These are phyloP conservation scores for Malurus elegans DNA, from an alignment of 2,113 vertebrate genomes.

Conservation along the genomic window DNA sequence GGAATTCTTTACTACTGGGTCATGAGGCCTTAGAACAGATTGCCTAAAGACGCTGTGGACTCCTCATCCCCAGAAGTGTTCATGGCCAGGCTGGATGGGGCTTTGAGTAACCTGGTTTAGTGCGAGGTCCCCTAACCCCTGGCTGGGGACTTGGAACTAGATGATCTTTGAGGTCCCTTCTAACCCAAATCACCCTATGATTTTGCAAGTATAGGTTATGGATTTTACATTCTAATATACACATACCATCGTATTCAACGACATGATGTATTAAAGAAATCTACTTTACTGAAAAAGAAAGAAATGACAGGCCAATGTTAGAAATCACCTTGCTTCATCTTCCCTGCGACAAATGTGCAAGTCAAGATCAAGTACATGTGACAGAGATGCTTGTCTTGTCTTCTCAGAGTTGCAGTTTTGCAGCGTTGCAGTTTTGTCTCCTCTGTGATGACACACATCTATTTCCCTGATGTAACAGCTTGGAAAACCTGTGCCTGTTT, in stretches of 20 bases:
- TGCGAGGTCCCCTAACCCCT: background rate
- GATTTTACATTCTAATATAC: background rate
- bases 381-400: background rate
- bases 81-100: background rate
- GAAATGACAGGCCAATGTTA: background rate
- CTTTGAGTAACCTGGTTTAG: background rate
- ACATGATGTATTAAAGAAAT: background rate
- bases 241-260: background rate
- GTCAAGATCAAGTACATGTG: background rate
- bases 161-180: background rate
- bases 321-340: background rate
- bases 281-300: background rate
- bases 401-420: background rate
- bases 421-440: background rate
- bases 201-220: background rate
- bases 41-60: background rate
- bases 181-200: background rate
- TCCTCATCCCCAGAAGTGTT: background rate
- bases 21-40: background rate
- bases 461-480: background rate
- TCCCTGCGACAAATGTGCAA: accelerated
- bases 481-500: background rate
- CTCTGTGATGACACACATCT: accelerated
- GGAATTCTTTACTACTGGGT: background rate
- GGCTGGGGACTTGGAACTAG: background rate